These are phyloP conservation scores for Glareola pratincola DNA, from an alignment of 2,113 vertebrate genomes.

Conservation along the genomic window DNA sequence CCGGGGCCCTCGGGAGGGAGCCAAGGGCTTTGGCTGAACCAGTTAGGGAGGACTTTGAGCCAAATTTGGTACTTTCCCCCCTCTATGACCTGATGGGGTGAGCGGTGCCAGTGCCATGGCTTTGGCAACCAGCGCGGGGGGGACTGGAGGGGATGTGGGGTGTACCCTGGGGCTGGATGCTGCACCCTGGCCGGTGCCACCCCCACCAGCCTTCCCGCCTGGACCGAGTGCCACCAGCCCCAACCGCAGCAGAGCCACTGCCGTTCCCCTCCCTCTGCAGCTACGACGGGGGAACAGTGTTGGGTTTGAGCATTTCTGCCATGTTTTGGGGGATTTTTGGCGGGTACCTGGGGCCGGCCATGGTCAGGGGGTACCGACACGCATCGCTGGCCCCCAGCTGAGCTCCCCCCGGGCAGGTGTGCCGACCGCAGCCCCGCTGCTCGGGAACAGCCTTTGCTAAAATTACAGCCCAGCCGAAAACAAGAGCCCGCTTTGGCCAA, in stretches of 20 bases:
- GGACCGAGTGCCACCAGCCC: rapidly evolving
- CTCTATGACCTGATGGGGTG: neutral
- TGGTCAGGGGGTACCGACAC: neutral
- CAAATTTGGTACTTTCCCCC: neutral
- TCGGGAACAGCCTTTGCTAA: neutral
- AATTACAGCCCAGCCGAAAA: conserved; percentile 24
- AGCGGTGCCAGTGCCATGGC: neutral
- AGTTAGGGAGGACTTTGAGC: neutral
- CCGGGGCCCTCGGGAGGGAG: rapidly evolving
- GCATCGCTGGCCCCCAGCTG: neutral
- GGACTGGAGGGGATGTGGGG: rapidly evolving
- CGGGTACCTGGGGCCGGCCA: rapidly evolving
- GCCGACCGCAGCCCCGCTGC: neutral
- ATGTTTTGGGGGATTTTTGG: neutral
- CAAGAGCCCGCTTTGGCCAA: neutral
- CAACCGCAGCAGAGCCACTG: rapidly evolving
- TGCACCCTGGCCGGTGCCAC: neutral
- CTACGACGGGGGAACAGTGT: rapidly evolving
- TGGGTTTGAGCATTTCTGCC: neutral
- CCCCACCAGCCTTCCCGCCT: neutral
- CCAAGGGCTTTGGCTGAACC: neutral
- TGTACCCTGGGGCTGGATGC: rapidly evolving
- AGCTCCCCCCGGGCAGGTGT: neutral
- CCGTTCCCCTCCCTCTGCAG: neutral
- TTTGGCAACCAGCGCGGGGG: rapidly evolving